phyloP scores from a whole-genome alignment of 1,140 invertebrate genomes.

The Pseudomyrmex flavicornis region DNA sequence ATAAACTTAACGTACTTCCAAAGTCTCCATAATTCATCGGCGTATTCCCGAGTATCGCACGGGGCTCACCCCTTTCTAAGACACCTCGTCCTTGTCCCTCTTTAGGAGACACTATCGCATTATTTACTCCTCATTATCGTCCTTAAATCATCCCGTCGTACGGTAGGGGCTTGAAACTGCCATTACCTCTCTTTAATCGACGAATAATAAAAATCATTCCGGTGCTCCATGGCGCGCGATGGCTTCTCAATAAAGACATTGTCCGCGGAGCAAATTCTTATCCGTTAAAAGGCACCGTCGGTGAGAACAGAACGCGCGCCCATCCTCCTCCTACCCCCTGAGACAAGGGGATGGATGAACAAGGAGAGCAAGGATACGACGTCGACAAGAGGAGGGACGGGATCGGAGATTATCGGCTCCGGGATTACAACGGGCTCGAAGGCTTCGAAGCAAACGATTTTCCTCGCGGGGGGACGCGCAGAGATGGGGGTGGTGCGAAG shows the following conservation, averaged over 20 bases:
- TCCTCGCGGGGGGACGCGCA: slow-evolving; percentile 68
- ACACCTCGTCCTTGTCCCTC: slow-evolving; percentile 25
- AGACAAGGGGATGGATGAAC: slow-evolving; percentile 59
- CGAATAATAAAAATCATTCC: slow-evolving; percentile 72
- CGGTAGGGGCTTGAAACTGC: slow-evolving; percentile 38
- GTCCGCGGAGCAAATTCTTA: slow-evolving; percentile 80
- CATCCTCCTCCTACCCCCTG: slow-evolving; percentile 63
- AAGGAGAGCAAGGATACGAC: slow-evolving; percentile 56
- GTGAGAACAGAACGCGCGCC: slow-evolving; percentile 52
- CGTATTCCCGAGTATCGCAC: slow-evolving; percentile 59
- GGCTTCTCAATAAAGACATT: slow-evolving; percentile 83
- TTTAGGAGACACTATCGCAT: slow-evolving; percentile 60
- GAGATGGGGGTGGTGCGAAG: slow-evolving; percentile 44
- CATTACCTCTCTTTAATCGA: slow-evolving; percentile 64
- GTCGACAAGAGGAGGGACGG: slow-evolving; percentile 61
- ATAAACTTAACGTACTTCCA: slow-evolving; percentile 52
- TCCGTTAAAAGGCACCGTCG: slow-evolving; percentile 77
- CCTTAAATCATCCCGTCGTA: slow-evolving; percentile 27
- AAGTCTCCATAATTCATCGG: slow-evolving; percentile 58
- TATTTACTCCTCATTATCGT: slow-evolving; percentile 72
- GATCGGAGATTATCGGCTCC: slow-evolving; percentile 81
- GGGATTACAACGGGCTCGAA: slow-evolving; percentile 79
- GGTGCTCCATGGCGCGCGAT: slow-evolving; percentile 64
- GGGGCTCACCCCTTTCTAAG: slow-evolving; percentile 20
- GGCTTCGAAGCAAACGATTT: slow-evolving; percentile 81